Evolutionary conservation across 1,140 invertebrate species (phyloP), one percentile per base, ranked within the genome.

Genomic region (Pseudobourletiella spinata): DNA sequence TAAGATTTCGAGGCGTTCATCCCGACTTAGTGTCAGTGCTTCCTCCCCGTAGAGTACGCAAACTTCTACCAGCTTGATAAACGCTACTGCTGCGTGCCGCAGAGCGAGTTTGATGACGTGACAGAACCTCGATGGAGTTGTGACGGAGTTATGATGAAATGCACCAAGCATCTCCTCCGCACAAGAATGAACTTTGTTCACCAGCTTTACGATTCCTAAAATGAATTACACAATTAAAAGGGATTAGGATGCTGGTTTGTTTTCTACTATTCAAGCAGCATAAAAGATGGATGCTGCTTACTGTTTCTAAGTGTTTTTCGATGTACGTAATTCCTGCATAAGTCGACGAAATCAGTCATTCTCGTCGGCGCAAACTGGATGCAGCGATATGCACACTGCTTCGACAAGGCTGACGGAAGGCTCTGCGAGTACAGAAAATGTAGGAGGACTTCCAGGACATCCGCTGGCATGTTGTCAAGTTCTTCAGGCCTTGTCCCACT

Each of bases 351-450:
- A 50, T 78, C 78, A 22, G 73, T 75, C 59, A 84, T 76, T 29
- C 79, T 79, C 2, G 44, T 77, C 73, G 43, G 76, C 70, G 30
- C 78, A 74, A 54, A 75, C 73, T 68, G 76, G 76, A 84, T 78
- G 39, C 82, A 79, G 55, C 78, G 76, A 59, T 76, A 75, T 25
- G 80, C 82, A 3, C 79, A 79, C 32, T 77, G 74, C 68, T 82
- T 81, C 22, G 78, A 74, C 48, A 84, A 71, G 61, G 76, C 75
- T 24, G 74, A 72, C 14, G 83, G 82, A 66, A 85, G 72, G 65
- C 82, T 82, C 69, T 84, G 81, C n/a, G 81, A 77, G 68, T 85
- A 85, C 11, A 85, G 71, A 72, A 79, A 85, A 72, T 84, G 78
- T 14, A 85, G 73, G 46, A 82, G 77, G 15, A 80, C 80, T 22